These are phyloP conservation scores for Semaprochilodus insignis DNA, from an alignment of 2,797 vertebrate genomes.

Conservation along the genomic window DNA sequence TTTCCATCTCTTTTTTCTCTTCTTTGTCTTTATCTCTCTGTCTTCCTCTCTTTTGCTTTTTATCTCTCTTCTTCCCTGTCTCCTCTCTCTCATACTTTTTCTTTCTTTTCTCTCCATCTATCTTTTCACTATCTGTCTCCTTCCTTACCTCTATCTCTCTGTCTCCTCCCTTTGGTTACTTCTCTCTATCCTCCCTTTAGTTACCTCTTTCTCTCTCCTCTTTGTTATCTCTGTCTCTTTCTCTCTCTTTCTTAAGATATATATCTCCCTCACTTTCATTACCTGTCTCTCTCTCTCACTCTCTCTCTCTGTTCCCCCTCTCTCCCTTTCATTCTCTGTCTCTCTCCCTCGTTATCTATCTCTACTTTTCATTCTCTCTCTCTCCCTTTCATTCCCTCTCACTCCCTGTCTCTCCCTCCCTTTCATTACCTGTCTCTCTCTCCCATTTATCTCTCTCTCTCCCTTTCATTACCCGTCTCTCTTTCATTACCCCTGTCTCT, in stretches of 20 bases:
- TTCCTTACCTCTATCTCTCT: background rate
- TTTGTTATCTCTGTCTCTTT: background rate
- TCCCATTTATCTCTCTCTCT: background rate
- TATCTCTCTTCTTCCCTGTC: no score
- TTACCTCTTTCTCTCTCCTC: slow-evolving; percentile 4
- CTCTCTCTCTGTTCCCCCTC: no score
- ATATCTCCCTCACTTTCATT: background rate
- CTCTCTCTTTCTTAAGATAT: no score
- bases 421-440: background rate
- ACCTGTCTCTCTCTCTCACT: no score
- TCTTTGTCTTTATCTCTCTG: no score
- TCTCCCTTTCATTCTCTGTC: no score
- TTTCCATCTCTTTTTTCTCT: background rate
- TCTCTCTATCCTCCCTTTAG: background rate
- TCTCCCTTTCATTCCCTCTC: no score
- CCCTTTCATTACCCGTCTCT: slow-evolving; percentile 14
- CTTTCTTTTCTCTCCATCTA: background rate
- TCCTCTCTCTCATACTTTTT: no score
- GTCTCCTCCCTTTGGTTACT: slow-evolving; percentile 30
- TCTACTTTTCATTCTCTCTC: background rate
- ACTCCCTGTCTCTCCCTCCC: slow-evolving; percentile 17
- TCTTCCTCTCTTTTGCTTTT: no score
- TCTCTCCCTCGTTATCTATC: no score
- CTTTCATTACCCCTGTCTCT: background rate
- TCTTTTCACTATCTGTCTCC: no score